A percentile compares a stretch with the other conserved stretches of the same genome.
These are phyloP conservation scores for Hylyphantes graminicola DNA, from an alignment of 1,140 invertebrate species.

Conservation along the genomic window DNA sequence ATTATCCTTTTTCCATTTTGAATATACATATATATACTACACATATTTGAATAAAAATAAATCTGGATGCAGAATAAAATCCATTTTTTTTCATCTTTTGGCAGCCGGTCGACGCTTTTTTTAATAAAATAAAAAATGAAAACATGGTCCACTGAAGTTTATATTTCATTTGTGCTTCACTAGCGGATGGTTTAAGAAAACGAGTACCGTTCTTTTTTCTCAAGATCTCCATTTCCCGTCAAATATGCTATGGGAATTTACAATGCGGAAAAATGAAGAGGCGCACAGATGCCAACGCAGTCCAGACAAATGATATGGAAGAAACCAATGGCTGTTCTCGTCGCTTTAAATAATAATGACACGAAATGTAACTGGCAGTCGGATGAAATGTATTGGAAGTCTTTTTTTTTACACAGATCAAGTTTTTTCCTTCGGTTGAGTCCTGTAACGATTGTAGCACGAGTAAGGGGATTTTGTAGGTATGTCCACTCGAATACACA, in stretches of 20 bases:
- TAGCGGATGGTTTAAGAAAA: constrained; percentile 2
- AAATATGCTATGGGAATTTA: background rate
- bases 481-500: constrained; percentile 41
- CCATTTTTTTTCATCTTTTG: constrained; percentile 37
- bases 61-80: constrained; percentile 7
- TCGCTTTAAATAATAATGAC: constrained; percentile 28
- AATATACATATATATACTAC: constrained; percentile 8
- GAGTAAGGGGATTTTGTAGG: constrained; percentile 50
- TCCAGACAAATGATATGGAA: constrained; percentile 33
- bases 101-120: constrained; percentile 32
- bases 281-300: background rate
- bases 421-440: constrained; percentile 38
- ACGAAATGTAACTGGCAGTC: background rate
- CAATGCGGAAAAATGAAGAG: background rate
- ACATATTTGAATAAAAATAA: constrained; percentile 30
- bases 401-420: background rate
- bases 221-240: background rate
- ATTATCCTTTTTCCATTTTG: too few relatives aligned
- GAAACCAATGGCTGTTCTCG: background rate
- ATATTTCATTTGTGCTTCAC: constrained; percentile 27
- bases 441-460: constrained; percentile 44
- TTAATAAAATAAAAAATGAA: background rate
- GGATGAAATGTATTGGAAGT: background rate
- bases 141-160: constrained; percentile 40
- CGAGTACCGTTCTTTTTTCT: background rate